phyloP scores from a whole-genome alignment of 2,797 vertebrate genomes.

The Botia almorhae region DNA sequence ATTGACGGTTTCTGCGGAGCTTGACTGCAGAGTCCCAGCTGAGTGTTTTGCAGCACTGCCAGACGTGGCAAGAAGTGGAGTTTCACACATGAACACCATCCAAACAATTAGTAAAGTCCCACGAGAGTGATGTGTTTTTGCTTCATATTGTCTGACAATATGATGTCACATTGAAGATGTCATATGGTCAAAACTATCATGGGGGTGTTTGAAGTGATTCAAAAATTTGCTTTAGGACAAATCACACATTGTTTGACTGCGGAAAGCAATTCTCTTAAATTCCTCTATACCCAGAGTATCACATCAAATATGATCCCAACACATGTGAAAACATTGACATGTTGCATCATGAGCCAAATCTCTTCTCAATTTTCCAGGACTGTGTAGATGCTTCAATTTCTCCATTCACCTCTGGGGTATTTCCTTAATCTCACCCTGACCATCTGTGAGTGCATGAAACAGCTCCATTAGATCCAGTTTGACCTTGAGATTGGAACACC shows the following conservation, averaged over 20 bases:
- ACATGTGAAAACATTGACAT: slow-evolving; percentile 6
- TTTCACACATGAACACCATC: slow-evolving; percentile 46
- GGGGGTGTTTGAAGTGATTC: slow-evolving; percentile 27
- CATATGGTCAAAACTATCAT: slow-evolving; percentile 37
- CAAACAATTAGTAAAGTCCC: slow-evolving; percentile 51
- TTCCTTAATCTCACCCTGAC: slow-evolving; percentile 49
- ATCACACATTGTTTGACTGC: slow-evolving; percentile 21
- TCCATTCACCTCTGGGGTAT: slow-evolving; percentile 46
- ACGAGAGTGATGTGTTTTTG: slow-evolving; percentile 26
- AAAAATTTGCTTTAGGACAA: slow-evolving; percentile 18
- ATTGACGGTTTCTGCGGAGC: slow-evolving; percentile 44
- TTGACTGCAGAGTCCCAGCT: slow-evolving; percentile 52
- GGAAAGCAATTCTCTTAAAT: slow-evolving; percentile 18
- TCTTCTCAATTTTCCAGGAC: slow-evolving; percentile 29
- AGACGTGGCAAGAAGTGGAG: slow-evolving; percentile 42
- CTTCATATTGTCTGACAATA: slow-evolving; percentile 37
- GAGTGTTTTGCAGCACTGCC: slow-evolving; percentile 49
- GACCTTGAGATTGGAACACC: slow-evolving; percentile 34
- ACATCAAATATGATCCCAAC: slow-evolving; percentile 1
- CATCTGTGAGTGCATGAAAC: slow-evolving; percentile 52
- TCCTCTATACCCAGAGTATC: background rate
- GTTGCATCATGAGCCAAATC: slow-evolving; percentile 40
- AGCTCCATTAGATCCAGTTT: slow-evolving; percentile 48
- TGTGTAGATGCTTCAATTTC: slow-evolving; percentile 29
- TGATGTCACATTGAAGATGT: slow-evolving; percentile 22